Evolutionary conservation across 2,113 vertebrate genomes (phyloP).

Genomic region (Cyprinodon tularosa): DNA sequence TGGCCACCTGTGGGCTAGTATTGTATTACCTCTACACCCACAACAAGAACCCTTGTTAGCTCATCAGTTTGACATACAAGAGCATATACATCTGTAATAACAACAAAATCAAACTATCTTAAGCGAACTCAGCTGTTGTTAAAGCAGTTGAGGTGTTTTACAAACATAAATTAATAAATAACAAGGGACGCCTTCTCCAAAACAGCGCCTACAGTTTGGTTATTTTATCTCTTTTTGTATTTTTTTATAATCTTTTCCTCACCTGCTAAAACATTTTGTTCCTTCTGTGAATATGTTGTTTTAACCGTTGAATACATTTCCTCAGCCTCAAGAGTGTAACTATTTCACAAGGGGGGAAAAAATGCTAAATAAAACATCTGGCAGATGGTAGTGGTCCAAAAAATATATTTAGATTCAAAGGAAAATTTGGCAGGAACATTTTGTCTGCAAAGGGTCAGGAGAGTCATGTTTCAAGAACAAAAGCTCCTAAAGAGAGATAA

Average conservation of each 20-base stretch:
- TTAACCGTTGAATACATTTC: conserved; percentile 8
- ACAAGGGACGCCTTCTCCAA: conserved; percentile 10
- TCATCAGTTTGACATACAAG: conserved; percentile 60
- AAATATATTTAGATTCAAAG: conserved; percentile 24
- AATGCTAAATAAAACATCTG: conserved; percentile 9
- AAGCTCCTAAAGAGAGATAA: conserved; percentile 16
- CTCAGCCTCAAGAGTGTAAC: conserved; percentile 32
- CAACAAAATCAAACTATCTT: background rate
- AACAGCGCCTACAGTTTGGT: conserved; percentile 13
- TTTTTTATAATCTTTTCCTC: background rate
- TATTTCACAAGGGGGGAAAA: conserved; percentile 7
- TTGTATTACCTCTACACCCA: conserved; percentile 34
- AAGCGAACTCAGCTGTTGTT: background rate
- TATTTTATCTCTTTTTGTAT: conserved; percentile 5
- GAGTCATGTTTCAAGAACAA: conserved; percentile 27
- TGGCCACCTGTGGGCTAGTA: conserved; percentile 42
- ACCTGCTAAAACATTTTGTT: background rate
- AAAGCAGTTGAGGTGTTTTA: conserved; percentile 9
- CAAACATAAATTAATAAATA: conserved; percentile 21
- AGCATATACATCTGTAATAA: background rate
- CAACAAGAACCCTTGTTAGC: conserved; percentile 55
- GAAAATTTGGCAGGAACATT: conserved; percentile 24
- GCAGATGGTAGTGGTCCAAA: conserved; percentile 17
- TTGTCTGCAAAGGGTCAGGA: conserved; percentile 23
- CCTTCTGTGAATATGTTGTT: conserved; percentile 16